These are phyloP conservation scores for Bembecia ichneumoniformis DNA, from an alignment of 2,888 invertebrate species.

Conservation along the genomic window DNA sequence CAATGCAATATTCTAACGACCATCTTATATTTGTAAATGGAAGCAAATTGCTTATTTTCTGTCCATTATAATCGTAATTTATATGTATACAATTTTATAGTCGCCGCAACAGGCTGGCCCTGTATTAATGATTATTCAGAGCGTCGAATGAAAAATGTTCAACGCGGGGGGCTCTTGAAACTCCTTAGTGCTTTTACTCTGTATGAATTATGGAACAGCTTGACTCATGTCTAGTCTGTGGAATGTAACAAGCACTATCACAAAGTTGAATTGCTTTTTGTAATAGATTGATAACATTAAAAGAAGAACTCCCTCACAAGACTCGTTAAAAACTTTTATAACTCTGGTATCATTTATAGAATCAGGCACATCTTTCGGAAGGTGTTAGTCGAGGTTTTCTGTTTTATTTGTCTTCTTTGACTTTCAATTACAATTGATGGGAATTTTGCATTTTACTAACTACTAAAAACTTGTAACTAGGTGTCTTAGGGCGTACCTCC, in stretches of 20 bases:
- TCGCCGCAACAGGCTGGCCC: constrained; percentile 15
- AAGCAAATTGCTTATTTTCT: constrained; percentile 23
- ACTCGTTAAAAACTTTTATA: too few species aligned
- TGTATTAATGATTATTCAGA: constrained; percentile 34
- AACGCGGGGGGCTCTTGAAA: constrained; percentile 52
- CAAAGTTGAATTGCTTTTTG: background rate
- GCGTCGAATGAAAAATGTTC: constrained; percentile 55
- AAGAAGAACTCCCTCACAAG: too few species aligned
- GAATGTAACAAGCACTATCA: constrained; percentile 19
- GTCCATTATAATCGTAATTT: background rate
- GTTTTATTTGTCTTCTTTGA: too few species aligned
- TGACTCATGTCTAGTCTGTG: constrained; percentile 49
- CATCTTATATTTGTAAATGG: background rate
- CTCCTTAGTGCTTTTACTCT: constrained; percentile 38
- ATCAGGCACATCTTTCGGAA: too few species aligned
- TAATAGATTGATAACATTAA: too few species aligned
- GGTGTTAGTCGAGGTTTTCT: too few species aligned
- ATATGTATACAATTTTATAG: background rate
- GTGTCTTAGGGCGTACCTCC: too few species aligned
- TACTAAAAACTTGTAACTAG: too few species aligned
- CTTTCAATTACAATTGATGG: too few species aligned
- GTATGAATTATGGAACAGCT: constrained; percentile 62
- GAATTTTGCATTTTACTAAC: too few species aligned
- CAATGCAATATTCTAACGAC: background rate
- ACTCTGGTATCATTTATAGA: too few species aligned